Evolutionary conservation across 1,140 invertebrate species (phyloP), one percentile per base, ranked within the genome.

Genomic region (Diorhabda sublineata): DNA sequence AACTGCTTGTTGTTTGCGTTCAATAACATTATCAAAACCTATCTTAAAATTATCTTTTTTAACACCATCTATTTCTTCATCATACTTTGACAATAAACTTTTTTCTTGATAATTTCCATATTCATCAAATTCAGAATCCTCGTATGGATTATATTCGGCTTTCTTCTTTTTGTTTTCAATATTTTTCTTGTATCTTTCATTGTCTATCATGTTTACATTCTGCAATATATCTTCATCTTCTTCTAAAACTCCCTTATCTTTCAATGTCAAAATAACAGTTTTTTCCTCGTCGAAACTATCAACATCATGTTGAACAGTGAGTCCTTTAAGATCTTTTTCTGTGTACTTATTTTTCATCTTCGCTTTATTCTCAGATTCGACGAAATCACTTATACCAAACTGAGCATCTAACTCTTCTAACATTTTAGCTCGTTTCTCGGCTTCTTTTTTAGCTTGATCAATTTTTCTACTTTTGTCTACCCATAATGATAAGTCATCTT

Each of bases 121-220:
- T 75, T 94, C 90, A 82, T 96, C 93, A 64, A 88, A 88, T 76
- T 96, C 90, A 74, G 92, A 89, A 45, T 95, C 91, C 80, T 97
- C 94, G 78, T 95, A 97, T 3, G 93, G 92, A 78, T 91, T 89
- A 75, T 91, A 96, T 45, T 86, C 87, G 58, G 85, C 88, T 81
- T 92, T 94, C 72, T 92, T 91, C 76, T 93, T 94, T 76, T 91
- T 94, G 76, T 92, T 90, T 71, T 92, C 87, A 59, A 94, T 83
- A 86, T 96, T 98, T 84, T 92, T 93, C 75, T 92, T 91, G 78
- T 96, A 95, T 64, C 88, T 87, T 81, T 99, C 97, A 77, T 97
- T 89, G 79, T 99, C 97, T 1, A 95, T 78, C 79, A 99, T 90
- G 81, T 99, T 99, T 2, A 98, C 94, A 85, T 99, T 99, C 42